phyloP scores from a whole-genome alignment of 1,140 invertebrate species.

The Atta cephalotes region DNA sequence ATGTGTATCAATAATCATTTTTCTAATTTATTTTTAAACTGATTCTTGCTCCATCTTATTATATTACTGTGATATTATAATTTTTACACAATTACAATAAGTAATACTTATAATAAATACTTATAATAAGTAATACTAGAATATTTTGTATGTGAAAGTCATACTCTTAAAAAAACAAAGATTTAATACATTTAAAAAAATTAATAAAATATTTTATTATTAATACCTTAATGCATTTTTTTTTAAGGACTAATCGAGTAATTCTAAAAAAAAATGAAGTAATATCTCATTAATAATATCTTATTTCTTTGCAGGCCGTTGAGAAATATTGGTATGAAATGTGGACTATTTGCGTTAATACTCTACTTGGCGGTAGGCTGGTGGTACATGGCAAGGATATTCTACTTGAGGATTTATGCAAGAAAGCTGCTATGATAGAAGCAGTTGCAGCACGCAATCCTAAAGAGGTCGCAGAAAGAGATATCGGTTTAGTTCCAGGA shows the following conservation, averaged over 20 bases:
- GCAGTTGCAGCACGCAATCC: conserved; percentile 81
- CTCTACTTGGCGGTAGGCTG: conserved; percentile 88
- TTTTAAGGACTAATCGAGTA: neutral
- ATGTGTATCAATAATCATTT: neutral
- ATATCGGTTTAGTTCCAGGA: conserved; percentile 89
- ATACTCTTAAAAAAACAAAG: neutral
- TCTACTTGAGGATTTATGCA: conserved; percentile 85
- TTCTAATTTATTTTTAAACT: neutral
- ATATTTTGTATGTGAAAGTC: neutral
- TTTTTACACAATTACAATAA: neutral
- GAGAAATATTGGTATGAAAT: conserved; percentile 92
- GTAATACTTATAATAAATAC: neutral
- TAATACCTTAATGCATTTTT: too few species aligned
- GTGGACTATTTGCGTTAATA: conserved; percentile 90
- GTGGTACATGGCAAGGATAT: conserved; percentile 86
- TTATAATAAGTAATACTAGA: neutral
- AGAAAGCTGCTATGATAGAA: conserved; percentile 87
- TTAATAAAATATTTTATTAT: too few species aligned
- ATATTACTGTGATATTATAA: neutral
- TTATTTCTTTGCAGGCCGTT: conserved; percentile 82
- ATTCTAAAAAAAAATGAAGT: neutral
- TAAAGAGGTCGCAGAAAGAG: conserved; percentile 84
- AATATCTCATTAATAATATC: neutral
- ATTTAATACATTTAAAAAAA: neutral
- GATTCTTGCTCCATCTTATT: neutral